phyloP scores from a whole-genome alignment of 2,797 vertebrate species.

The Anableps anableps region DNA sequence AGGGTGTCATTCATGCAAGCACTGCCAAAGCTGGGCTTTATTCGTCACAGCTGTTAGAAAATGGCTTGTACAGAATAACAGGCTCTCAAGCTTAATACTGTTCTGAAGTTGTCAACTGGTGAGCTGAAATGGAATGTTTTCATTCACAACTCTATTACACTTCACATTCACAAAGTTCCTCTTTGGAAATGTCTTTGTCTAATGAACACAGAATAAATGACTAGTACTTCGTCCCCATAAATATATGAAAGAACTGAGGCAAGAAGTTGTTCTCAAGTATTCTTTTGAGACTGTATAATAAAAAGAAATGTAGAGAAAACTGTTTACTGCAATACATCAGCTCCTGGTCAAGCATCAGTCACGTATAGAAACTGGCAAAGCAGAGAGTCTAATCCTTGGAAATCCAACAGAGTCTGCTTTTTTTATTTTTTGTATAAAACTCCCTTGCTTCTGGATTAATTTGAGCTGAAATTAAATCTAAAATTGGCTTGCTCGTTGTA shows the following conservation, averaged over 20 bases:
- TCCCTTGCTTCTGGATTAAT: slow-evolving; percentile 45
- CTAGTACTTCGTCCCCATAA: neutral
- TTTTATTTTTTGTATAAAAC: slow-evolving; percentile 37
- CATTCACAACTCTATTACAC: neutral
- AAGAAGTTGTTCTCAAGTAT: neutral
- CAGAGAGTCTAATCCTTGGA: slow-evolving; percentile 43
- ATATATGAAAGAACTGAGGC: neutral
- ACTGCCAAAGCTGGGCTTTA: neutral
- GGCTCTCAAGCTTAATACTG: neutral
- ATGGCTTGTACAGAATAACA: neutral
- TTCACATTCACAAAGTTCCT: too few relatives aligned
- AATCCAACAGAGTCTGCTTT: slow-evolving; percentile 42
- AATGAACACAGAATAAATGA: neutral
- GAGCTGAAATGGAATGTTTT: neutral
- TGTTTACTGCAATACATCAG: neutral
- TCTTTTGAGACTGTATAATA: neutral
- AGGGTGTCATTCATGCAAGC: neutral
- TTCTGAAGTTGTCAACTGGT: neutral
- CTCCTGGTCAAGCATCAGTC: slow-evolving; percentile 48
- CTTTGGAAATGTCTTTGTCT: neutral
- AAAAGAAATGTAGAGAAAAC: neutral
- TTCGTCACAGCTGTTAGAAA: neutral
- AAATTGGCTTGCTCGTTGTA: slow-evolving; percentile 45
- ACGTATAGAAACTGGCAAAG: slow-evolving; percentile 21
- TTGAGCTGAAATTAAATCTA: slow-evolving; percentile 49